Evolutionary conservation across 2,888 invertebrate species (phyloP).

Genomic region (Palloptera scutellata): DNA sequence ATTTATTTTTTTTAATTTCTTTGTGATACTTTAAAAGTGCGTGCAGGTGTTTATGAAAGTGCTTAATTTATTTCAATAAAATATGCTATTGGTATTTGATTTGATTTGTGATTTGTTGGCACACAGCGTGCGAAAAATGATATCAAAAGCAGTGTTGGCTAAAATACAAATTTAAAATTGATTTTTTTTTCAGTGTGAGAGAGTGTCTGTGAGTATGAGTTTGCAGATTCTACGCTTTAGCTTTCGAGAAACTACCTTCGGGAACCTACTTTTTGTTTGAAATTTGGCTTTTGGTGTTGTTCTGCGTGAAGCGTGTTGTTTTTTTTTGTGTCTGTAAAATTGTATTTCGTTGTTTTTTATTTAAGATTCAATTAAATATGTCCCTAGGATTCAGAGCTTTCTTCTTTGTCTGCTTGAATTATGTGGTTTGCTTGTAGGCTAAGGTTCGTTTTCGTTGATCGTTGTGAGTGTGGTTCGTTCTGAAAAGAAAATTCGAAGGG

Average conservation of each 20-base stretch:
- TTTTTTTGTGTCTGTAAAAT: neutral
- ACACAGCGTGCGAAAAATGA: too few relatives aligned
- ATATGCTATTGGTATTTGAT: too few relatives aligned
- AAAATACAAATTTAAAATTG: too few relatives aligned
- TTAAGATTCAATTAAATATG: neutral
- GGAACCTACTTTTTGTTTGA: neutral
- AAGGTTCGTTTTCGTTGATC: constrained; percentile 48
- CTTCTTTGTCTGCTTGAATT: neutral
- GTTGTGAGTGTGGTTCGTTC: constrained; percentile 52
- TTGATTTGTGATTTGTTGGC: too few relatives aligned
- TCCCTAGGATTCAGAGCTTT: neutral
- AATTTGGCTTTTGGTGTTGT: neutral
- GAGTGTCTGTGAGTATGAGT: too few relatives aligned
- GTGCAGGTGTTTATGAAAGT: too few relatives aligned
- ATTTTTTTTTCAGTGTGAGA: too few relatives aligned
- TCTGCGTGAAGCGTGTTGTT: neutral
- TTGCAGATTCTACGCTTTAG: too few relatives aligned
- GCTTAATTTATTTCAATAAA: too few relatives aligned
- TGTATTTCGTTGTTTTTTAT: neutral
- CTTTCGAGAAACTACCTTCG: neutral
- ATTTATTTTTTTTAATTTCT: constrained; percentile 1
- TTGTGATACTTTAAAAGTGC: constrained; percentile 2
- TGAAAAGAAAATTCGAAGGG: constrained; percentile 42
- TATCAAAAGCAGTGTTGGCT: too few relatives aligned
- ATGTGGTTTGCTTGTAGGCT: neutral